These are phyloP conservation scores for Acromyrmex echinatior DNA, from an alignment of 1,140 invertebrate genomes.

Conservation along the genomic window DNA sequence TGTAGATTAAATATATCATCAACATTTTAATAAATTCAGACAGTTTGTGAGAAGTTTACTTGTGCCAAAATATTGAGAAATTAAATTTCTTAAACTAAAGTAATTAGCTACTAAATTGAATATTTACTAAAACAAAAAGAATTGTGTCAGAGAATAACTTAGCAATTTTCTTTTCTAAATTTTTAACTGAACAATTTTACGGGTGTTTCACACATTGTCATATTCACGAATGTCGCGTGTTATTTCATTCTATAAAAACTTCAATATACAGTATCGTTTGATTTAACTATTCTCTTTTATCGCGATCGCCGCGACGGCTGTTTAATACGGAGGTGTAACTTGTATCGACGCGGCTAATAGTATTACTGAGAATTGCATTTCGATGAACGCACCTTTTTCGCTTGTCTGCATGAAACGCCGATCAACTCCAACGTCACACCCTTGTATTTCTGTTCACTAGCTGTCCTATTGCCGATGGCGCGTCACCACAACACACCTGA, in stretches of 20 bases:
- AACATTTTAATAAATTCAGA: neutral
- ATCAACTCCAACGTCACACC: slow-evolving; percentile 4
- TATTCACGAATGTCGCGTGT: neutral
- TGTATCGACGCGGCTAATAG: slow-evolving; percentile 40
- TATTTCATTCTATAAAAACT: slow-evolving; percentile 10
- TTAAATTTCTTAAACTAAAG: neutral
- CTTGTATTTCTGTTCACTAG: slow-evolving; percentile 49
- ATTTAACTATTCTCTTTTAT: slow-evolving; percentile 34
- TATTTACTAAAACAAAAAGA: neutral
- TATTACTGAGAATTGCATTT: slow-evolving; percentile 52
- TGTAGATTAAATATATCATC: neutral
- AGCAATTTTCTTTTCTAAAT: neutral
- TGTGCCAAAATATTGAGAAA: neutral
- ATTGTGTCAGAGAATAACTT: neutral
- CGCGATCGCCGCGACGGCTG: neutral
- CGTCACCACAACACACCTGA: slow-evolving; percentile 27
- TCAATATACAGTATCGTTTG: slow-evolving; percentile 22
- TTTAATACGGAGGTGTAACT: slow-evolving; percentile 30
- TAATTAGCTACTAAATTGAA: neutral
- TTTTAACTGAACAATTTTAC: neutral
- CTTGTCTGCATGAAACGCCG: slow-evolving; percentile 31
- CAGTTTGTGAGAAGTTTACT: neutral
- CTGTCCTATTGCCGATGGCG: slow-evolving; percentile 7
- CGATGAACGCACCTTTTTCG: slow-evolving; percentile 42
- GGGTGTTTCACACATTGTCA: neutral